Base-by-base conservation (phyloP, 1,140 invertebrate genomes). In the Bicyclus anynana region DNA sequence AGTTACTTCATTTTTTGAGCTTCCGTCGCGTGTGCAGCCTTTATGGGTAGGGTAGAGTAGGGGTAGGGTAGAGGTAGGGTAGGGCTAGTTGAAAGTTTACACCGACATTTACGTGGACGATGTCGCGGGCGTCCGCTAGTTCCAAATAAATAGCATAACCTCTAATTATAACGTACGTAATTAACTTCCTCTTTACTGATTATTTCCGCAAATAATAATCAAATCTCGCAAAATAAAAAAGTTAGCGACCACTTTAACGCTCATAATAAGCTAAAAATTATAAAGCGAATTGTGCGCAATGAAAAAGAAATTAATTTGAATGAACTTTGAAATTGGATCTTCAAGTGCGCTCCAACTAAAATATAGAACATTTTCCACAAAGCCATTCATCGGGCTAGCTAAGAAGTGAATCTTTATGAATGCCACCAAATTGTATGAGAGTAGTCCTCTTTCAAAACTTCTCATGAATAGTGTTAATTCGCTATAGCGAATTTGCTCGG, bases 361-460 rank as follows among this genome's bases (percentile, higher is more conserved):
- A 80, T 82, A 84, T 74, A 82, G 75, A 83, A 77, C 71, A 74
- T 77, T 83, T 84, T 77, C 74, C 78, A 85, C 84, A 85, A 82
- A 83, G 74, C 77, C 62, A 85, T 87, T 85, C 82, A 85, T 73
- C 70, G 71, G 69, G 71, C 74, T 71, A 69, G 84, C 80, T 85
- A 83, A 87, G 84, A 80, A 87, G 80, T 80, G 82, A 85, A 87
- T 87, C 83, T 83, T 86, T 84, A 77, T 86, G 80, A 86, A 84
- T 86, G 80, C 80, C 74, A 84, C 83, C 80, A 86, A 84, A 86
- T 87, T 87, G 83, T 86, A 86, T 86, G 83, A 83, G 83, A 84
- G 81, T 84, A 86, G 83, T 86, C 81, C 80, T 84, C 81, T 86
- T 86, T 86, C 74, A 86, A 84, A 87, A 85, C 74, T 86, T 85